Conservation (phyloP, 2,888 invertebrate genomes). For the Drosophila fungiperda region DNA sequence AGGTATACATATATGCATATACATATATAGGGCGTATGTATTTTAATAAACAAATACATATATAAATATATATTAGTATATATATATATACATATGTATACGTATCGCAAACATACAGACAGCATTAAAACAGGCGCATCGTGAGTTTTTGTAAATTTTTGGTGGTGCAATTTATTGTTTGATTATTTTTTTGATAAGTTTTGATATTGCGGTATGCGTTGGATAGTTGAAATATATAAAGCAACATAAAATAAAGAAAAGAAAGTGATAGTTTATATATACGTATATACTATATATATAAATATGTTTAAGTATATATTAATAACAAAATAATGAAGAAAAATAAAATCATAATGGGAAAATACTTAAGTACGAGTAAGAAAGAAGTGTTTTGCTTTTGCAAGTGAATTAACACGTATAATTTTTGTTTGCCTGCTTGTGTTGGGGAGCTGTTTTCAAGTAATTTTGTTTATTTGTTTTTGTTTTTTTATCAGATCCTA, state of each 20-base stretch:
- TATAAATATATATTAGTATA: slow-evolving; percentile 27
- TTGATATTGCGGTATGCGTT: slow-evolving; percentile 71
- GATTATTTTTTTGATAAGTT: slow-evolving; percentile 54
- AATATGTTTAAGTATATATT: slow-evolving; percentile 34
- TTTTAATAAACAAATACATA: slow-evolving; percentile 20
- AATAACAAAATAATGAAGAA: slow-evolving; percentile 33
- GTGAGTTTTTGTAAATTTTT: slow-evolving; percentile 61
- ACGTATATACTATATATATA: slow-evolving; percentile 47
- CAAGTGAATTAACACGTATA: slow-evolving; percentile 21
- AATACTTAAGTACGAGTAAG: slow-evolving; percentile 27
- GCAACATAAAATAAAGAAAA: slow-evolving; percentile 80
- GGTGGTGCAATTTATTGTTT: slow-evolving; percentile 40
- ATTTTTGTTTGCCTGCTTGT: slow-evolving; percentile 32
- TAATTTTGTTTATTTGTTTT: slow-evolving; percentile 16
- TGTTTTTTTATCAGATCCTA: slow-evolving; percentile 30
- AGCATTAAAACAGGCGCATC: slow-evolving; percentile 69
- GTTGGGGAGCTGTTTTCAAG: slow-evolving; percentile 22
- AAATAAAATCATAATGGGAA: slow-evolving; percentile 37
- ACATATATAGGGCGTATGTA: slow-evolving; percentile 42
- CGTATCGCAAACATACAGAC: slow-evolving; percentile 64
- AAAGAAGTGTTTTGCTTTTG: slow-evolving; percentile 7
- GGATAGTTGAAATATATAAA: slow-evolving; percentile 75
- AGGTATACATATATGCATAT: slow-evolving; percentile 55
- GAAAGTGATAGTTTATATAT: slow-evolving; percentile 73
- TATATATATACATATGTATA: slow-evolving; percentile 53